phyloP scores from a whole-genome alignment of 2,797 vertebrate species.

The Atherinosoma microstoma region DNA sequence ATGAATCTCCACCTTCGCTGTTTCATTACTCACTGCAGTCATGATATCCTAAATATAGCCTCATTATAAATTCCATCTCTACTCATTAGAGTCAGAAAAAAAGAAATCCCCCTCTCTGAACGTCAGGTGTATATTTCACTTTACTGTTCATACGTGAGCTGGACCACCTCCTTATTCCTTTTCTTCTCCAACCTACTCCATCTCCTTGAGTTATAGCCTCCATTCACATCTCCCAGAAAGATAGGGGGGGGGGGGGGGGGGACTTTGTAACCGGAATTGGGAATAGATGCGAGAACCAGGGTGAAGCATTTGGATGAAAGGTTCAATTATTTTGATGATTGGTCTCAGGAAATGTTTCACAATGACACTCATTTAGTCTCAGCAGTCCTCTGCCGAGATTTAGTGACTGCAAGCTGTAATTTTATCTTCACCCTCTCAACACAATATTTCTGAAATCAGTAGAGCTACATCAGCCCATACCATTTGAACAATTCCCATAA shows the following conservation, averaged over 20 bases:
- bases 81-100: constrained; percentile 64
- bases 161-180: constrained; percentile 23
- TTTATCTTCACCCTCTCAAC: constrained; percentile 16
- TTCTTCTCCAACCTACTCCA: constrained; percentile 49
- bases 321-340: constrained; percentile 72
- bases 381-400: constrained; percentile 25
- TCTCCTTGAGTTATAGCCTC: constrained; percentile 68
- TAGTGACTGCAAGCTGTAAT: constrained; percentile 32
- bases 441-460: constrained; percentile 24
- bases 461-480: not conserved
- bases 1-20: constrained; percentile 79
- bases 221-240: constrained; percentile 51
- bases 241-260: constrained; percentile 53
- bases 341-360: constrained; percentile 61
- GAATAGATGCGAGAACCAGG: constrained; percentile 68
- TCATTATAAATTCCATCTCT: constrained; percentile 86
- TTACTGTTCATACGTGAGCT: constrained; percentile 62
- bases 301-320: constrained; percentile 64
- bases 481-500: constrained; percentile 21
- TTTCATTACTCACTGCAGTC: constrained; percentile 82
- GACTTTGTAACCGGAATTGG: constrained; percentile 58
- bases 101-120: constrained; percentile 69
- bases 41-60: constrained; percentile 86
- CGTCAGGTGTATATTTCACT: constrained; percentile 84
- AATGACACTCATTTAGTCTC: constrained; percentile 57